Base-by-base conservation (phyloP, 2,888 invertebrate genomes). In the Orchesellides sinensis region DNA sequence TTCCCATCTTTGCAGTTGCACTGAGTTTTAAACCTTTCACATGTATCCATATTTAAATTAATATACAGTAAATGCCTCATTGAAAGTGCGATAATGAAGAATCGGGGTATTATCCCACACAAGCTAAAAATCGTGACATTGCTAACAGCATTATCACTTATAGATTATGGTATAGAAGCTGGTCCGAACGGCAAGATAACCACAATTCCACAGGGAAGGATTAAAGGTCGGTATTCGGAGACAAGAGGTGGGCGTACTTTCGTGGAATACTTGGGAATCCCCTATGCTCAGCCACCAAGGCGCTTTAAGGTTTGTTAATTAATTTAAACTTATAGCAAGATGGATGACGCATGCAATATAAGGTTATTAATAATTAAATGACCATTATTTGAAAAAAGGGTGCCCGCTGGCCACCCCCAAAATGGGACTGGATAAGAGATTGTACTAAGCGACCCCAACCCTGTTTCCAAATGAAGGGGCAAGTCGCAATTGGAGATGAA, bases 191-290 rank as follows among this genome's bases (percentile, higher is more conserved):
- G 82, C 0, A 49, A 61, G 35, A 32, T 77, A 49, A 32, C 63
- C 1, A 47, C 65, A 17, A n/a, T 78, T 12, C 65, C 23, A 0
- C 72, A 78, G 47, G 83, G 83, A 4, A 40, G 49, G 8, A 66
- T 83, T 0, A 69, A 59, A 49, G 83, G 83, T 10, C 65, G 83
- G 3, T 65, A 59, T 14, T 83, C 83, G 1, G 69, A 59, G 52
- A 68, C 83, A 12, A 52, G 83, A 40, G 27, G 40, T 10, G 83
- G 83, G 12, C 40, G 69, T 4, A 49, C 73, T 19, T 85, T 81
- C 47, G 59, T 65, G 21, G 72, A 85, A 32, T 85, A 81, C 35
- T 66, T 52, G 2, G 85, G 85, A 2, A 83, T 85, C 8, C 83
- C 83, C 8, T 85, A 83, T 35, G 83, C 63, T 4, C 40, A 54